Evolutionary conservation across 2,113 vertebrate species (phyloP), one percentile per base, ranked within the genome.

Genomic region (Microcebus tavaratra): DNA sequence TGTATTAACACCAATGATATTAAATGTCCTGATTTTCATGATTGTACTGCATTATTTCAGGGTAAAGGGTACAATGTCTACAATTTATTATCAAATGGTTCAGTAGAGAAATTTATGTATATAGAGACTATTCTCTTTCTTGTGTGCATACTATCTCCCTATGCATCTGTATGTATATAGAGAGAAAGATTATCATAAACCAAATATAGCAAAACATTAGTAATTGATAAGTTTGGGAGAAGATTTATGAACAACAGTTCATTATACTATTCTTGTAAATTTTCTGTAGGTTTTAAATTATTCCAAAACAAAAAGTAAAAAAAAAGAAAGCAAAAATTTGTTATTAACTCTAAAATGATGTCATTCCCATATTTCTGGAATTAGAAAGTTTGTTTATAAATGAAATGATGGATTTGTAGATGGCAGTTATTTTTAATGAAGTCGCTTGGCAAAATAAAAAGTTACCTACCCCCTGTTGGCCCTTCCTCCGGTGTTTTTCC

Each of bases 251-350:
- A 55, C 17, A 55, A 55, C 20, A 18, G 53, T 25, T 39, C 45
- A 65, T 27, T 63, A n/a, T 57, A 45, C 61, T 75, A 50, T 42
- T 50, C 84, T 84, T 72, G 55, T 36, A 73, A 75, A 65, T 84
- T 83, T 94, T 88, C 67, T 93, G 14, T 79, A 95, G 87, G 61
- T 53, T 91, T 95, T 42, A 93, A 97, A 80, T 91, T 23, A 84
- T 65, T 88, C 72, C 82, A 93, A 93, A 93, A 76, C 42, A 95
- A 85, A 81, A 23, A 90, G 65, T 36, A 8, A n/a, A 45, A 50
- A 21, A 79, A 57, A 79, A 63, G 29, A 42, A 87, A 76, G 29
- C 13, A 61, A 81, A 88, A 94, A 21, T 34, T 63, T 95, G 59
- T 50, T 39, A 76, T 72, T 76, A 92, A 90, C 72, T 59, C 53